Percentiles rank a stretch among this genome's conserved stretches.
phyloP scores from a whole-genome alignment of 2,113 vertebrate genomes.

The Hyla sarda region DNA sequence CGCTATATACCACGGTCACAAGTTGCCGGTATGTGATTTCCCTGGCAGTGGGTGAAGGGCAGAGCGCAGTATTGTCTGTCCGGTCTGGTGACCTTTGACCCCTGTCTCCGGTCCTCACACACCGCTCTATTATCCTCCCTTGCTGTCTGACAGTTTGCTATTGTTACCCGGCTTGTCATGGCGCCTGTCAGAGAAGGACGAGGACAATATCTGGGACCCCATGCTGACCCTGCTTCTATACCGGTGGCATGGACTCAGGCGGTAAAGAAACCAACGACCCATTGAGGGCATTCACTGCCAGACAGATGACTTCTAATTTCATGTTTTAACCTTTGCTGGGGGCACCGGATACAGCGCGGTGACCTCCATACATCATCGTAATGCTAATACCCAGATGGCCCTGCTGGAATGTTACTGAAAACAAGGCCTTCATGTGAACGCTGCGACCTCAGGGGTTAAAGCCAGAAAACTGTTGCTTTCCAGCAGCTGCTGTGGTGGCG shows the following conservation, averaged over 20 bases:
- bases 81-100: constrained; percentile 37
- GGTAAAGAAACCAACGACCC: background rate
- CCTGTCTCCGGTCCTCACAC: background rate
- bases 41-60: background rate
- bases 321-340: background rate
- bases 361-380: background rate
- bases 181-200: constrained; percentile 38
- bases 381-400: background rate
- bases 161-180: constrained; percentile 49
- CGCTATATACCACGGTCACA: too few species aligned
- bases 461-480: background rate
- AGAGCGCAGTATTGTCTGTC: too few species aligned
- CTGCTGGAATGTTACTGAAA: background rate
- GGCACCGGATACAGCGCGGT: background rate
- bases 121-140: constrained; percentile 8
- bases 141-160: constrained; percentile 27
- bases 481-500: too few species aligned
- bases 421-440: background rate
- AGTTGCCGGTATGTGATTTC: too few species aligned
- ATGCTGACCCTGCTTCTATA: constrained; percentile 32
- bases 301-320: background rate
- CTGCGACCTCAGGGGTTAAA: background rate
- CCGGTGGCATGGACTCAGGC: background rate
- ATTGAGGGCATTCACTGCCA: background rate
- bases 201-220: constrained; percentile 32